These are phyloP conservation scores for Leistus spinibarbis DNA, from an alignment of 2,888 invertebrate genomes.

Conservation along the genomic window DNA sequence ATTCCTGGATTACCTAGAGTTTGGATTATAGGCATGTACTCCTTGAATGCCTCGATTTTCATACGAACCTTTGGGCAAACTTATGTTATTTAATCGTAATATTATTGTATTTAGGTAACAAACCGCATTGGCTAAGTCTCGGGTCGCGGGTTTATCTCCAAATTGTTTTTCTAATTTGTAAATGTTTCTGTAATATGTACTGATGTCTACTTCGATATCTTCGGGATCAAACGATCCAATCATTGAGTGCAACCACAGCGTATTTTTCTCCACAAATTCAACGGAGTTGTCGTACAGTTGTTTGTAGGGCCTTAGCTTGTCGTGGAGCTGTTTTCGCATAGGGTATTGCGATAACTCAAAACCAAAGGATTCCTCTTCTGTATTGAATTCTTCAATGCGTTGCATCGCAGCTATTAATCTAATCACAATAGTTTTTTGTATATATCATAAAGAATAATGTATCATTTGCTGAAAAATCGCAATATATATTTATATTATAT, in stretches of 20 bases:
- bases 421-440: not conserved
- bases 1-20: slow-evolving; percentile 95
- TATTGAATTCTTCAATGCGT: slow-evolving; percentile 86
- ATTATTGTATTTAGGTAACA: not conserved
- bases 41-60: slow-evolving; percentile 85
- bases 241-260: slow-evolving; percentile 83
- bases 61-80: slow-evolving; percentile 56
- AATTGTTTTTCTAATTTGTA: slow-evolving; percentile 90
- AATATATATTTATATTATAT: not conserved
- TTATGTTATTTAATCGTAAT: slow-evolving; percentile 26
- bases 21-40: slow-evolving; percentile 88
- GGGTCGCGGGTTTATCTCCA: slow-evolving; percentile 74
- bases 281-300: slow-evolving; percentile 87
- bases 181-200: slow-evolving; percentile 72
- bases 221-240: slow-evolving; percentile 89
- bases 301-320: slow-evolving; percentile 83
- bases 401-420: slow-evolving; percentile 66
- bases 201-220: slow-evolving; percentile 81
- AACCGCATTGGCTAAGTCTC: slow-evolving; percentile 72
- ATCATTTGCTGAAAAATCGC: too few species aligned
- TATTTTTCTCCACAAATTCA: slow-evolving; percentile 82
- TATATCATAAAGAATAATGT: too few species aligned
- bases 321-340: slow-evolving; percentile 76
- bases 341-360: slow-evolving; percentile 91
- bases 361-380: slow-evolving; percentile 86